These are phyloP conservation scores for Podarcis muralis DNA, from an alignment of 2,113 vertebrate species.

Conservation along the genomic window DNA sequence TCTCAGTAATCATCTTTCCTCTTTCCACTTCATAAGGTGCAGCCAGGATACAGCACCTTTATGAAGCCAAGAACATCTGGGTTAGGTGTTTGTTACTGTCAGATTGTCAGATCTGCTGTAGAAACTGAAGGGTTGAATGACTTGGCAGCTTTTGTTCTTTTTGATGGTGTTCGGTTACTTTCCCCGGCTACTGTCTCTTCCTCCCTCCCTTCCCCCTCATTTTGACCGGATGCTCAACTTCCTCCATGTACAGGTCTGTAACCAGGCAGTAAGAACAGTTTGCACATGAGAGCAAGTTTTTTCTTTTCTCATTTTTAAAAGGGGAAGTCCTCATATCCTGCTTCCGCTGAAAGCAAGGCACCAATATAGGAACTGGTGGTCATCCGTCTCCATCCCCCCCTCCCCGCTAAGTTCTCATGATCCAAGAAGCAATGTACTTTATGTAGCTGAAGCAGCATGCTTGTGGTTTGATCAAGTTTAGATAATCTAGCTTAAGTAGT, in stretches of 20 bases:
- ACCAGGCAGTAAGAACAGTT: not conserved
- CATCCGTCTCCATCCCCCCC: not conserved
- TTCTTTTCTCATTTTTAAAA: not conserved
- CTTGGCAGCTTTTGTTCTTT: constrained; percentile 58
- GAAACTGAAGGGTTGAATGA: constrained; percentile 18
- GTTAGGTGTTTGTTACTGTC: constrained; percentile 29
- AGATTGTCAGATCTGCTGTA: constrained; percentile 31
- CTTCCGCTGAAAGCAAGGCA: not conserved
- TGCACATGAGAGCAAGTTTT: not conserved
- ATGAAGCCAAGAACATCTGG: constrained; percentile 23
- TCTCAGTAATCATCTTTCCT: not conserved
- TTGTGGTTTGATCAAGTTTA: constrained; percentile 31
- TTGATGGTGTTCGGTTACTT: constrained; percentile 63
- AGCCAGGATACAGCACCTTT: not conserved
- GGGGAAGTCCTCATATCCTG: not conserved
- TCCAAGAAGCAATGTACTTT: not conserved
- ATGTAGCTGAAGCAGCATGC: constrained; percentile 13
- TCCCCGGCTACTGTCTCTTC: constrained; percentile 35
- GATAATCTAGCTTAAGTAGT: not conserved
- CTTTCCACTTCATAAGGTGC: not conserved
- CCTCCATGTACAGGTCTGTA: constrained; percentile 4
- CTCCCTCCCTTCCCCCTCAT: not conserved
- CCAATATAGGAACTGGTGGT: not conserved
- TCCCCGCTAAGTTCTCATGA: not conserved
- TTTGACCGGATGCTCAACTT: constrained; percentile 32